Evolutionary conservation across 2,888 invertebrate species (phyloP), one percentile per base, ranked within the genome.

Genomic region (Strigamia crassipes): DNA sequence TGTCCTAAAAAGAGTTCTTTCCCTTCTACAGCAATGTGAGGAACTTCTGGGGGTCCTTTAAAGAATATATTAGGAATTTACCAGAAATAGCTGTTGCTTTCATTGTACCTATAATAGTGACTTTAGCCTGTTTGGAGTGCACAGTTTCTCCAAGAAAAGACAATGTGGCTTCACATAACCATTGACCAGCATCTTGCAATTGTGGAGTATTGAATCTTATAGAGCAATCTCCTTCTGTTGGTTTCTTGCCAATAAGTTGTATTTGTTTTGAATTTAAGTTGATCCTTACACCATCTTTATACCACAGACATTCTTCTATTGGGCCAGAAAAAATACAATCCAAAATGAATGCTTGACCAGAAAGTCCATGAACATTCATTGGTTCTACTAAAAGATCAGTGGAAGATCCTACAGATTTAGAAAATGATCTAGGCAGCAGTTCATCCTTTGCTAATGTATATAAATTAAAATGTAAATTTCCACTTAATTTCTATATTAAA

Each of bases 221-320:
- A 10, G 73, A 73, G 31, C 73, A 73, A 27, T 73, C 73, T 73
- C 73, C 73, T 27, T 73, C 73, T 12, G 73, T 73, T 73, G 73
- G 73, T 10, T 73, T 13, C 5, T 31, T 23, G 31, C 73, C 31
- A 2, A 73, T 12, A 73, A 73, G 31, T 73, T 31, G 10, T 23
- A 73, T 9, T 15, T 12, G 9, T 15, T 15, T 13, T 73, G 73
- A 23, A 5, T 73, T 27, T 8, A 73, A 73, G 15, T 23, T 10
- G 10, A 27, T n/a, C 23, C n/a, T 73, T 12, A 31, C 13, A 5
- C 31, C 73, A 31, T 73, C 73, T 73, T 73, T 31, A 12, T 31
- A 73, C 73, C 73, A 73, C 1, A 73, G 1, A 27, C 73, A 73
- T 31, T 73, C 73, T 15, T 73, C 73, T 31, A 73, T 13, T 31